These are phyloP conservation scores for Trachurus trachurus DNA, from an alignment of 2,797 vertebrate genomes.

Conservation along the genomic window DNA sequence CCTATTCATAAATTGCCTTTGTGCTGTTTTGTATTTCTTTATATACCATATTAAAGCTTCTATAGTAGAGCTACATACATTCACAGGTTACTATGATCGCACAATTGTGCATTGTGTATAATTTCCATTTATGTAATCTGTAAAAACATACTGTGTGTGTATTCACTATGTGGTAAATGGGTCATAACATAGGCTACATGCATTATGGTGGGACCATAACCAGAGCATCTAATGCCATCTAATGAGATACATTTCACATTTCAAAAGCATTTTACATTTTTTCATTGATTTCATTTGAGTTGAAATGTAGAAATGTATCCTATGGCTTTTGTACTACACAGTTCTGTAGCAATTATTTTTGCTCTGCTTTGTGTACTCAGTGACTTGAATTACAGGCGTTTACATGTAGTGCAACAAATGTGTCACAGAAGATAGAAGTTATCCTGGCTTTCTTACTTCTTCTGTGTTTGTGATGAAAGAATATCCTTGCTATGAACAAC, in stretches of 20 bases:
- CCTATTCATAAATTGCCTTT: constrained; percentile 9
- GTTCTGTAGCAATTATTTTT: too few species aligned
- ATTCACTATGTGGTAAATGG: neutral
- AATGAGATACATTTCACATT: neutral
- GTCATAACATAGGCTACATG: neutral
- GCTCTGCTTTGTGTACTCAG: too few species aligned
- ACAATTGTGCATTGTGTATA: neutral
- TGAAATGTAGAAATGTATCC: neutral
- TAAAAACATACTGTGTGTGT: neutral
- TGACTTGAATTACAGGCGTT: too few species aligned
- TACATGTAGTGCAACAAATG: too few species aligned
- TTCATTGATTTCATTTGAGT: neutral
- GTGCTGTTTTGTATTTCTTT: constrained; percentile 7
- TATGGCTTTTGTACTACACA: neutral
- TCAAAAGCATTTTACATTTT: neutral
- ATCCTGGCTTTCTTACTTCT: neutral
- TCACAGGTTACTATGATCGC: neutral
- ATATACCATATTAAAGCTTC: neutral
- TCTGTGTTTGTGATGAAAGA: neutral
- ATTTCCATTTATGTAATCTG: neutral
- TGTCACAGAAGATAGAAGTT: neutral
- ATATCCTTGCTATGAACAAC: neutral
- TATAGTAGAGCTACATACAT: neutral
- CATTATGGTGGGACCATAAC: neutral
- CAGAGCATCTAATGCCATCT: neutral